Base-by-base conservation (phyloP, 2,113 vertebrate species). In the Phalacrocorax aristotelis region DNA sequence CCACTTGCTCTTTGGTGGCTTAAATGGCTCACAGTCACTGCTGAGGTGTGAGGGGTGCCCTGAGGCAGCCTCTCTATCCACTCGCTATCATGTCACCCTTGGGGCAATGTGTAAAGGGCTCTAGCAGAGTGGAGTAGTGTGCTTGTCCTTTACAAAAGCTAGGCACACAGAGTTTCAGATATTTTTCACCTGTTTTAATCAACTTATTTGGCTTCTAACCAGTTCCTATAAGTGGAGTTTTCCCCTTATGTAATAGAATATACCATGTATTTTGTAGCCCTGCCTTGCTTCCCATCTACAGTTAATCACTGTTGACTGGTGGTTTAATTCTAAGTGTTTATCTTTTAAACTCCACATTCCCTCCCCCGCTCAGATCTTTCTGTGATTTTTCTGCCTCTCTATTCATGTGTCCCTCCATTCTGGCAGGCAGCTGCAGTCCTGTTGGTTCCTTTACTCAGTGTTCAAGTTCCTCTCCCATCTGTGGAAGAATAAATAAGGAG, bases 281-380 rank as follows among this genome's bases (percentile, higher is more conserved):
- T 88, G 38, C 7, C 10, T 36, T 69, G 23, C 15, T 88, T 89
- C 36, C 49, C 16, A 29, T 17, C 30, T 77, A 36, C n/a, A 61
- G 15, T 49, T 74, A 83, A 69, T 76, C 32, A 44, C 15, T 80
- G 14, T 61, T 90, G 40, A 80, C 16, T 76, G 26, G 48, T 78
- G 34, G 61, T 75, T 95, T 90, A 72, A 80, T 90, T 93, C 68
- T 40, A 55, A 32, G 29, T 83, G 44, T 32, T 77, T 40, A 66
- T 55, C n/a, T 61, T 77, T 68, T 46, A 11, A 79, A 68, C 74
- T 80, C 34, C 30, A 44, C 9, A 15, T 57, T 66, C 58, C 21
- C 30, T 62, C 58, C 38, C 36, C 70, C 51, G 62, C 38, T 48
- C 32, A 76, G 29, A 60, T 81, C 20, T 74, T 69, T 54, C 38